Base-by-base conservation (phyloP, 1,140 invertebrate genomes). In the Drosophila setifemur region DNA sequence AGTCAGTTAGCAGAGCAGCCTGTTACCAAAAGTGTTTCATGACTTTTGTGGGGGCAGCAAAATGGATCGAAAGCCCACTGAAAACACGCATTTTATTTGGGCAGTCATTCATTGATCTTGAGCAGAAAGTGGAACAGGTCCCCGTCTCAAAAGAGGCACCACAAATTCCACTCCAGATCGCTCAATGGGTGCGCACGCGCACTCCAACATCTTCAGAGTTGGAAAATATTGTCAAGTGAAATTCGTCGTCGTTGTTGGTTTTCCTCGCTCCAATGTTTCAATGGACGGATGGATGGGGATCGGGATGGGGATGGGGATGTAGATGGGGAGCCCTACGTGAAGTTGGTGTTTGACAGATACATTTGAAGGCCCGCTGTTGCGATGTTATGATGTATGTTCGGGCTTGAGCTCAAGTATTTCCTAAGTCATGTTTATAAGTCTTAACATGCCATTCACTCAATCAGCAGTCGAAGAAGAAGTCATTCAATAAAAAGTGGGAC, bases 401-500 rank as follows among this genome's bases (percentile, higher is more conserved):
- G n/a, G n/a, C 73, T 85, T 78, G 47, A 70, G 55, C 58, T 86
- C 47, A 76, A 86, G 81, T 81, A 86, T 86, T 81, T 86, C 81
- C 73, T 86, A 85, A 85, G 81, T 85, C 81, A 83, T 83, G 79
- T 83, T 83, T 83, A 79, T 83, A 71, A 79, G 79, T 86, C 83
- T 83, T 85, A 83, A 79, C 75, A 83, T 72, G 79, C 79, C 81
- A 86, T 85, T 85, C 81, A 85, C 81, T 85, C 79, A 85, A 83
- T 83, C 79, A 83, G 66, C 71, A 64, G 50, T 39, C 43, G 58
- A 50, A 71, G 64, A 81, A 81, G 66, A 81, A 81, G 81, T 86
- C 86, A 86, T 75, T 81, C 79, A 83, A 83, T 83, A 83, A 83
- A 83, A 83, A 86, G 79, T 83, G 79, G 79, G 81, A 86, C 79